phyloP scores from a whole-genome alignment of 2,113 vertebrate species.

The Gavia stellata region DNA sequence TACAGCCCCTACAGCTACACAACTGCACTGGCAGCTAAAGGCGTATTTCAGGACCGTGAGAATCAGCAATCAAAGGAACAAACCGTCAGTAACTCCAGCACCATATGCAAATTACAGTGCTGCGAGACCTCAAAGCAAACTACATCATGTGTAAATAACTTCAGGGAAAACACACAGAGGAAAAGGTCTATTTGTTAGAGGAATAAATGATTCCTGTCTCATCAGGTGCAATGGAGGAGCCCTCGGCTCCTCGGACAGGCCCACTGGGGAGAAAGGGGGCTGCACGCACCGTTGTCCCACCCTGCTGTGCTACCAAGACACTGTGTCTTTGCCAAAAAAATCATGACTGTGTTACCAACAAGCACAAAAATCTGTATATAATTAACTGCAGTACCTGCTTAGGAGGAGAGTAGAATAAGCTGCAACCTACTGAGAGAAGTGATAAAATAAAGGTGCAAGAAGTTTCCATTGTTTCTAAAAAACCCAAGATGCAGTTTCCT shows the following conservation, averaged over 20 bases:
- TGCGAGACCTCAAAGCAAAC: slow-evolving; percentile 3
- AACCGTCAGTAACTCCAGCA: background rate
- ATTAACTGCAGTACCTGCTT: background rate
- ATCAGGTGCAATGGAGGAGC: background rate
- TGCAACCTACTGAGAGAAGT: background rate
- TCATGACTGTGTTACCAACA: background rate
- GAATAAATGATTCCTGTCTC: background rate
- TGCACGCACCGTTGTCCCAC: rapidly evolving
- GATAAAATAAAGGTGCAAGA: background rate
- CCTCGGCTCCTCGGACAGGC: rapidly evolving
- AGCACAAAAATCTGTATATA: background rate
- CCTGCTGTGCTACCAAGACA: background rate
- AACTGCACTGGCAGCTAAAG: background rate
- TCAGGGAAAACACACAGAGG: background rate
- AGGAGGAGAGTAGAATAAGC: background rate
- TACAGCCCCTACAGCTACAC: background rate
- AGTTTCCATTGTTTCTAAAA: background rate
- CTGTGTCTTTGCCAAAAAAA: background rate
- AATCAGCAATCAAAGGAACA: background rate
- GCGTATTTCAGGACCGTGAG: background rate
- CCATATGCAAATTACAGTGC: background rate
- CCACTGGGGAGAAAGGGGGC: background rate
- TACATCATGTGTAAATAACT: background rate
- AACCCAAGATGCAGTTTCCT: background rate
- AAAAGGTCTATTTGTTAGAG: background rate